Evolutionary conservation across 2,797 vertebrate species (phyloP), one percentile per base, ranked within the genome.

Genomic region (Aselliscus stoliczkanus): DNA sequence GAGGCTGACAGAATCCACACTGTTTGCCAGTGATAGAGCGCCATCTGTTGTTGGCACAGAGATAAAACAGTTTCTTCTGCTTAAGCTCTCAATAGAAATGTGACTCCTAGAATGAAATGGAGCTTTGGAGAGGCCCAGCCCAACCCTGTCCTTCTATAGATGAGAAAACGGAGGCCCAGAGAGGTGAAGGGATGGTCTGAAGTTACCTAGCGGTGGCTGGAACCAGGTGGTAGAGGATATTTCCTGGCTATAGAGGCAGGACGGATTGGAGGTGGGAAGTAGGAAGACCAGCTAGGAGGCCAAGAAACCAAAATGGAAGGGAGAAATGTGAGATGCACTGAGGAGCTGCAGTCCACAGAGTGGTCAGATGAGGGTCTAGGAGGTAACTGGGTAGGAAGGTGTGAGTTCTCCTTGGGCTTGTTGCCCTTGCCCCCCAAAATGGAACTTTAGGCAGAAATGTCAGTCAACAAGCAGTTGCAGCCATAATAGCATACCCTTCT

Each of bases 11-110:
- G 25, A 79, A 76, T 75, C 39, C 44, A 50, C 18, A 42, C 25
- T 39, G 7, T 70, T 92, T 60, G 81, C 73, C 31, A 31, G 81
- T 65, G 79, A 37, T 39, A 6, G 81, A 70, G 64, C 8, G 14
- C 94, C 93, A 86, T 93, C 96, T 97, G 39, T 62, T 90, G 95
- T 95, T 95, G 8, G 31, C 7, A 56, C 52, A 20, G 47, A 70
- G 67, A 34, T 39, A 75, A 50, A 69, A 76, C 90, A 67, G 15
- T 89, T 90, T 88, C 21, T 93, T 88, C n/a, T 70, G 42, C 65
- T 73, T 42, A 44, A 23, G 15, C 14, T 52, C 1, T 82, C n/a
- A 27, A 4, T 37, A 67, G 85, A 70, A 88, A 42, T 29, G 31
- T 21, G 88, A 83, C 34, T 86, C 34, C 56, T 73, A 25, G n/a